Evolutionary conservation across 1,140 invertebrate genomes (phyloP), one percentile per base, ranked within the genome.

Genomic region (Macrostomum lignano): DNA sequence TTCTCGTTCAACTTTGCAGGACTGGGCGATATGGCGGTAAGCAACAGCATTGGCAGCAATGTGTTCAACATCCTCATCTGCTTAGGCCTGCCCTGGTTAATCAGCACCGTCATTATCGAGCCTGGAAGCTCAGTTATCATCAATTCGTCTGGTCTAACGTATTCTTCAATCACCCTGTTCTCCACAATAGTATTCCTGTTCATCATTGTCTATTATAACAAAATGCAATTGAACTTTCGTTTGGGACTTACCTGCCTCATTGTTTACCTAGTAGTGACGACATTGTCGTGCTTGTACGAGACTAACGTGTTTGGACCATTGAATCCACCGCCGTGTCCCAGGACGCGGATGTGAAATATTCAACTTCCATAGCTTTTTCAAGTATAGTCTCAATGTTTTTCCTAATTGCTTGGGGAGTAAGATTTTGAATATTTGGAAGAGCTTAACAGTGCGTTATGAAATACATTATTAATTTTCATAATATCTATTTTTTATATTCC

Each of bases 11-110:
- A 28, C 4, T 28, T 17, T 36, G 11, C 36, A 59, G 63, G 65
- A 25, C 51, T 53, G 17, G 65, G 84, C 17, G 84, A 94, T 60
- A 96, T 94, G 86, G 86, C 86, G 36, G 82, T 96, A 28, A 91
- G 82, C 31, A 91, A 81, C 46, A 91, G 82, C 14, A 76, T 96
- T 40, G 86, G 86, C 42, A 88, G 79, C 58, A 96, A 96, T 63
- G 86, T 96, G 48, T 94, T 96, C 60, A 86, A 96, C 64, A 79
- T 96, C 47, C 78, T 93, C 32, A 69, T 94, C 36, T 91, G 84
- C 50, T 67, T 93, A 25, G 82, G 81, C 32, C 63, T 93, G 44
- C 82, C 82, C 11, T 93, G 82, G 82, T 81, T 84, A n/a, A 36
- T 52, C 1, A 31, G 46, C 14, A 45, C 46, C 4, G 31, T 36